phyloP scores from a whole-genome alignment of 2,113 vertebrate genomes.

The Poeciliopsis turrubarensis region DNA sequence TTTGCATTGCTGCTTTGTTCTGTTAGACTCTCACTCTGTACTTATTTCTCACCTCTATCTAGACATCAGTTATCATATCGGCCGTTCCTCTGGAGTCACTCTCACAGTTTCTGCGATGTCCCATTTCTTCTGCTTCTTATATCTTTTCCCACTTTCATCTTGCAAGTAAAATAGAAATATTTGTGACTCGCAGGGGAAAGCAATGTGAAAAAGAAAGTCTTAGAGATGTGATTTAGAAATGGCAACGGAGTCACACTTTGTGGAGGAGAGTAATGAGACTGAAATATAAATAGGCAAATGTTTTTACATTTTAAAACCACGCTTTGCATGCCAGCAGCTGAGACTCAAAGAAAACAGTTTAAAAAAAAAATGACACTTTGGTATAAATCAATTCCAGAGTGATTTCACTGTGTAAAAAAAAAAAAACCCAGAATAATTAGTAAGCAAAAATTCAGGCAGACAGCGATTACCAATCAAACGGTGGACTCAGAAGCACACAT shows the following conservation, averaged over 20 bases:
- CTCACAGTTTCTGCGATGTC: constrained; percentile 19
- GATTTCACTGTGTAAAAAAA: constrained; percentile 32
- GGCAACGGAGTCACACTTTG: constrained; percentile 7
- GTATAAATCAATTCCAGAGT: constrained; percentile 36
- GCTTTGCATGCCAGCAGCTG: constrained; percentile 12
- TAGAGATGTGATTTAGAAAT: constrained; percentile 22
- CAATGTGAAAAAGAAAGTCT: constrained; percentile 29
- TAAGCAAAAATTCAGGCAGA: constrained; percentile 52
- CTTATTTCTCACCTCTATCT: constrained; percentile 18
- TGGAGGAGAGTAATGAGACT: constrained; percentile 1
- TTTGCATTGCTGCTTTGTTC: constrained; percentile 16
- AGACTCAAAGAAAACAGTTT: constrained; percentile 24
- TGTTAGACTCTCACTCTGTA: background rate
- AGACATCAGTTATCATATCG: constrained; percentile 34
- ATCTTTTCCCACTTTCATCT: constrained; percentile 27
- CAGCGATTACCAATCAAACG: constrained; percentile 66
- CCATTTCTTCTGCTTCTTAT: constrained; percentile 45
- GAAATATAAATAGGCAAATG: constrained; percentile 23
- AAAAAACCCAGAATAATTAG: constrained; percentile 44
- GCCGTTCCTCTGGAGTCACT: constrained; percentile 26
- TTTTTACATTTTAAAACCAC: constrained; percentile 2
- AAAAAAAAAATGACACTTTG: constrained; percentile 42
- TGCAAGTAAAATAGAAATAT: constrained; percentile 37
- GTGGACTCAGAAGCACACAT: constrained; percentile 50
- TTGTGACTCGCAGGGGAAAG: constrained; percentile 36